A percentile compares a stretch with the other conserved stretches of the same genome.
Conservation (phyloP, 2,113 vertebrate genomes). For the Microcebus ravelobensis region DNA sequence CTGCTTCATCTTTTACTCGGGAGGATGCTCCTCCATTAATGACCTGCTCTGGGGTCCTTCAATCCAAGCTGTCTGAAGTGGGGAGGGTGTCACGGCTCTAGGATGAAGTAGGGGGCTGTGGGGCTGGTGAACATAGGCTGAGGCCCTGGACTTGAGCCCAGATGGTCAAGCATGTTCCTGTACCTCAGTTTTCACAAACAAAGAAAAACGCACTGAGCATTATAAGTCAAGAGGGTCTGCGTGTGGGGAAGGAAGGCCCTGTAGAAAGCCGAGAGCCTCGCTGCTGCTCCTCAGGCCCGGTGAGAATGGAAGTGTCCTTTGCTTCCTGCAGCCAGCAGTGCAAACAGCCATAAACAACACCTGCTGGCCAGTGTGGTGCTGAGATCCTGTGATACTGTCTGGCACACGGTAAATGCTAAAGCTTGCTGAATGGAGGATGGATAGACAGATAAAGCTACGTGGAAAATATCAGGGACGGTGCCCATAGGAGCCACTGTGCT, state of each 20-base stretch:
- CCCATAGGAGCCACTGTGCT: background rate
- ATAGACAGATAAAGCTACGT: background rate
- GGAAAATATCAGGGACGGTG: background rate
- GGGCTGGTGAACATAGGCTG: no score
- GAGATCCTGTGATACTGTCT: background rate
- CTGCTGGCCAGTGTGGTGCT: background rate
- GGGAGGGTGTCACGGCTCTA: background rate
- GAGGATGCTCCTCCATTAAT: background rate
- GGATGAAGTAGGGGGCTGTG: background rate
- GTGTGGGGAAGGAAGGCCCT: background rate
- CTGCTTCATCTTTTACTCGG: background rate
- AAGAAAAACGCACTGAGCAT: background rate
- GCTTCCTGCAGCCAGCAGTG: background rate
- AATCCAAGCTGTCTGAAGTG: background rate
- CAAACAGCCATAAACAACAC: background rate
- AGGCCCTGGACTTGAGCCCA: background rate
- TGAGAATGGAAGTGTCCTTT: background rate
- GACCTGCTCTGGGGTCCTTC: background rate
- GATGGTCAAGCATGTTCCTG: background rate
- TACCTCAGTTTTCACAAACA: background rate
- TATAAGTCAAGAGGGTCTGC: background rate
- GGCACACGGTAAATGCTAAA: background rate
- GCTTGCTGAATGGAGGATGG: background rate
- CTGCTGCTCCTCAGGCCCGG: background rate
- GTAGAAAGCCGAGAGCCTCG: background rate